Evolutionary conservation across 2,797 vertebrate genomes (phyloP).

Genomic region (Paratrypauchen microcephalus): DNA sequence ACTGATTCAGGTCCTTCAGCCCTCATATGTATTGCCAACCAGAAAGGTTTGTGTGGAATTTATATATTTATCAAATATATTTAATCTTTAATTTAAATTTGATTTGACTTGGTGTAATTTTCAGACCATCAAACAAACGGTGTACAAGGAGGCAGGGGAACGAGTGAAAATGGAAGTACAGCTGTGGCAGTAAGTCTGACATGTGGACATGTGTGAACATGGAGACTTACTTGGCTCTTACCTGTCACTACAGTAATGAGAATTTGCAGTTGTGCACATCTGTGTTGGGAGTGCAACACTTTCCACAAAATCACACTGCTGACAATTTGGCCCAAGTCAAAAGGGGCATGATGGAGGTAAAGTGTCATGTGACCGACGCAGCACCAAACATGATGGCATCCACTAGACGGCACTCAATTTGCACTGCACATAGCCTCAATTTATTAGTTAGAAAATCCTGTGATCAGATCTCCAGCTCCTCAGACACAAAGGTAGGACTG

Average conservation of each 20-base stretch:
- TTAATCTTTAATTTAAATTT: background rate
- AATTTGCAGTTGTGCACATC: conserved; percentile 4
- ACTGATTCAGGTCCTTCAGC: background rate
- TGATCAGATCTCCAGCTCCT: too few relatives aligned
- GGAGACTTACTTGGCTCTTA: conserved; percentile 5
- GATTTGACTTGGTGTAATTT: background rate
- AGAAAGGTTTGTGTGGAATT: background rate
- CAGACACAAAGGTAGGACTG: too few relatives aligned
- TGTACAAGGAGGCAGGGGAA: too few relatives aligned
- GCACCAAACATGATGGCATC: background rate
- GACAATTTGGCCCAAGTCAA: conserved; percentile 5
- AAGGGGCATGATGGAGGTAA: background rate
- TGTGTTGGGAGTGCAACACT: conserved; percentile 3
- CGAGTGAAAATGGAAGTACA: background rate
- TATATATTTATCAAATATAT: too few relatives aligned
- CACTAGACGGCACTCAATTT: too few relatives aligned
- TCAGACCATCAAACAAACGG: background rate
- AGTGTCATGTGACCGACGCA: background rate
- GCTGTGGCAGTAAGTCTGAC: background rate
- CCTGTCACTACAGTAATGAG: conserved; percentile 1
- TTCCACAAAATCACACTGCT: conserved; percentile 11
- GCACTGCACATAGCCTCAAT: too few relatives aligned
- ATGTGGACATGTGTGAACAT: background rate
- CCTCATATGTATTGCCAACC: background rate
- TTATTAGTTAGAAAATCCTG: too few relatives aligned